Evolutionary conservation across 2,888 invertebrate genomes (phyloP).

Genomic region (Scotopteryx bipunctaria): DNA sequence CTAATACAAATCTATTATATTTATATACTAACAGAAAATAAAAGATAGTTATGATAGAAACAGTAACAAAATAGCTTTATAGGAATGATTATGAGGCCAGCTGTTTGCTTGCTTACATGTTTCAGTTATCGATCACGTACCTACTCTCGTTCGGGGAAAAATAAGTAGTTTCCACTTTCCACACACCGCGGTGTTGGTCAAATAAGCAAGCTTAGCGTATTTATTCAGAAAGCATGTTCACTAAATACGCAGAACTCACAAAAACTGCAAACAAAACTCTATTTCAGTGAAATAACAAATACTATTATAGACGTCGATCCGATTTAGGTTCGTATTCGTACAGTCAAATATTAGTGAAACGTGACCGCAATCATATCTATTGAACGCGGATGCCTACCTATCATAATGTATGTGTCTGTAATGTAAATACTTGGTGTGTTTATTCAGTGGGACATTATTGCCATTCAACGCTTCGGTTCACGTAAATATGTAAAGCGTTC

Average conservation of each 20-base stretch:
- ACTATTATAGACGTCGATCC: constrained; percentile 50
- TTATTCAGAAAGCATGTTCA: constrained; percentile 7
- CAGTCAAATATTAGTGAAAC: constrained; percentile 64
- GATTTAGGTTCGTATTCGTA: constrained; percentile 30
- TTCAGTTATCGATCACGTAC: no score
- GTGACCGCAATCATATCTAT: constrained; percentile 57
- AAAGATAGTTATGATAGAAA: no score
- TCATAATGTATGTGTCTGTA: constrained; percentile 22
- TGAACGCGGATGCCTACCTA: constrained; percentile 36
- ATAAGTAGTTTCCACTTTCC: background rate
- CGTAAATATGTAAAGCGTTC: constrained; percentile 31
- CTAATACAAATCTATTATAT: no score
- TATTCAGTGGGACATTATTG: constrained; percentile 14
- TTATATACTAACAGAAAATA: no score
- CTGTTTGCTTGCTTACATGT: no score
- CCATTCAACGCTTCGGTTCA: constrained; percentile 31
- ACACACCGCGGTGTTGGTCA: background rate
- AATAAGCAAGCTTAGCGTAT: constrained; percentile 1
- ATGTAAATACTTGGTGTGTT: constrained; percentile 22
- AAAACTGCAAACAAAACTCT: constrained; percentile 26
- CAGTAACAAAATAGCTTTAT: no score
- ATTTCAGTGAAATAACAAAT: constrained; percentile 39
- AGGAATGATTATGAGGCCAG: no score
- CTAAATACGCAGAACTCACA: constrained; percentile 1
- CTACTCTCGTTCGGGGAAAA: no score